These are phyloP conservation scores for Saguinus midas DNA, from an alignment of 2,113 vertebrate species.

Conservation along the genomic window DNA sequence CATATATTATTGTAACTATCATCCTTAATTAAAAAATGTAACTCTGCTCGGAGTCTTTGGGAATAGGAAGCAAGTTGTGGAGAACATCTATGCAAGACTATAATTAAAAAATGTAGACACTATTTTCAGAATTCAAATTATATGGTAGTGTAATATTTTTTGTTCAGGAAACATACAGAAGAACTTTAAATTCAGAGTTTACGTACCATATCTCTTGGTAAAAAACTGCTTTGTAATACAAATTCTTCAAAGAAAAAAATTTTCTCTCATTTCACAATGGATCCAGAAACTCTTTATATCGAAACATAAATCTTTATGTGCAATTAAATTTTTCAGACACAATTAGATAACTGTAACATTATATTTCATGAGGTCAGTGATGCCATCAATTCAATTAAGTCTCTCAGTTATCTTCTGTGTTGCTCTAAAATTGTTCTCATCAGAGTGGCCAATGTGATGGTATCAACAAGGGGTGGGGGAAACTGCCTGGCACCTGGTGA, in stretches of 20 bases:
- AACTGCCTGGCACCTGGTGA: not conserved
- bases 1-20: not conserved
- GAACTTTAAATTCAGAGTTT: constrained; percentile 24
- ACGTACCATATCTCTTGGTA: constrained; percentile 7
- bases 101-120: constrained; percentile 24
- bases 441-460: not conserved
- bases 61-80: not conserved
- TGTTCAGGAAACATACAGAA: not conserved
- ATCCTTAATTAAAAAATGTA: constrained; percentile 24
- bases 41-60: not conserved
- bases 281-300: constrained; percentile 60
- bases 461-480: not conserved
- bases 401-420: constrained; percentile 10
- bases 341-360: constrained; percentile 59
- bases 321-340: constrained; percentile 73
- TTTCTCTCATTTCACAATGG: constrained; percentile 24
- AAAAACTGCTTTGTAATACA: constrained; percentile 35
- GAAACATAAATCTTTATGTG: constrained; percentile 66
- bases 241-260: constrained; percentile 63
- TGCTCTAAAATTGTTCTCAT: constrained; percentile 50
- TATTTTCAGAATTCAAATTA: constrained; percentile 48
- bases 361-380: constrained; percentile 63
- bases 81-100: not conserved
- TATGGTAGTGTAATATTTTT: constrained; percentile 8
- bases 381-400: constrained; percentile 62